These are phyloP conservation scores for Porites rus DNA, from an alignment of 92 coral and sea anemone species.

Conservation along the genomic window DNA sequence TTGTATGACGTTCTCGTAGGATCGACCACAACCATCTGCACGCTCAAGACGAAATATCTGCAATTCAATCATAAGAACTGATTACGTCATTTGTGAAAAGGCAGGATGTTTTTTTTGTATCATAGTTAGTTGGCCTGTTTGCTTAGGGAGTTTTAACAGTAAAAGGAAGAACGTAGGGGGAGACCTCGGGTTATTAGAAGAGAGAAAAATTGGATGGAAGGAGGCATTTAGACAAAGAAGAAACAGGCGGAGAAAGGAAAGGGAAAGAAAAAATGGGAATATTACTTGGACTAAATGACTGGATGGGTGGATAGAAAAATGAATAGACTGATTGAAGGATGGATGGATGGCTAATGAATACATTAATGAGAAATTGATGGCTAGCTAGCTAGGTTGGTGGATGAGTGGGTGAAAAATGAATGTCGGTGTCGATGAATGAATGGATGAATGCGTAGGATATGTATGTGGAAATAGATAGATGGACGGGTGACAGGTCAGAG, in stretches of 20 bases:
- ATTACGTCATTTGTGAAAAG: not conserved
- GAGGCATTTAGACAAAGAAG: too few species aligned
- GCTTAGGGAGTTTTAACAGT: too few species aligned
- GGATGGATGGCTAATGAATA: not conserved
- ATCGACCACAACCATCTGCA: conserved; percentile 61
- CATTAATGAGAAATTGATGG: too few species aligned
- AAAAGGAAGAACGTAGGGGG: not conserved
- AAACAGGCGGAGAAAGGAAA: too few species aligned
- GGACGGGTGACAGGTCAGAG: not conserved
- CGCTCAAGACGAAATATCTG: conserved; percentile 65
- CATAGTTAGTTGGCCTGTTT: too few species aligned
- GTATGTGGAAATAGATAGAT: not conserved
- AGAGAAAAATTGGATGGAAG: not conserved
- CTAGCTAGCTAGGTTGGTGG: too few species aligned
- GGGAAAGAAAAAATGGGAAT: too few species aligned
- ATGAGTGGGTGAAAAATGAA: too few species aligned
- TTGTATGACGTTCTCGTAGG: conserved; percentile 67
- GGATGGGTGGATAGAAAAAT: not conserved
- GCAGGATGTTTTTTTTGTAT: not conserved
- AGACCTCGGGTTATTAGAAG: not conserved
- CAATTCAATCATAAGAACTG: not conserved
- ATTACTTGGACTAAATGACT: not conserved
- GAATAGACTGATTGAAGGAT: not conserved
- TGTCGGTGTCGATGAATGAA: too few species aligned
- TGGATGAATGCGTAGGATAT: too few species aligned